These are phyloP conservation scores for Mesitornis unicolor DNA, from an alignment of 2,113 vertebrate species.

Conservation along the genomic window DNA sequence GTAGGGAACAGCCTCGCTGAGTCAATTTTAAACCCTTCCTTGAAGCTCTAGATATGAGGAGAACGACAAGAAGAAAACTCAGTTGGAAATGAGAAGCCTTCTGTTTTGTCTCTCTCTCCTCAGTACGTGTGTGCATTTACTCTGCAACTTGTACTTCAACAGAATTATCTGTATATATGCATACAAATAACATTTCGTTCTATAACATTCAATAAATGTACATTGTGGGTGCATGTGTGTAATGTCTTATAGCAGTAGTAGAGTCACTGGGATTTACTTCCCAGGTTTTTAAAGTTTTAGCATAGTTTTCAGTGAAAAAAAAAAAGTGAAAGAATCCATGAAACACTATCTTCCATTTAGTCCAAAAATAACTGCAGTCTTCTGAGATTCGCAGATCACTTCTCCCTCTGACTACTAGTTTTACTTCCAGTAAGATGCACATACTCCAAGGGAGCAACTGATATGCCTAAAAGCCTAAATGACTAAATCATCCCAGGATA, in stretches of 20 bases:
- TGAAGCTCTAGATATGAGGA: not conserved
- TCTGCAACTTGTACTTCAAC: not conserved
- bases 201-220: not conserved
- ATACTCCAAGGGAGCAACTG: not conserved
- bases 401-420: not conserved
- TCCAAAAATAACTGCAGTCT: not conserved
- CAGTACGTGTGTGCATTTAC: fast-evolving
- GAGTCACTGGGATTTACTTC: not conserved
- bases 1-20: not conserved
- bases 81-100: not conserved
- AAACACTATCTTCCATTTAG: not conserved
- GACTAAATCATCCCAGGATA: not conserved
- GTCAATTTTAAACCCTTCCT: not conserved
- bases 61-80: not conserved
- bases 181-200: not conserved
- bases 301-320: not conserved
- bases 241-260: not conserved
- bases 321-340: not conserved
- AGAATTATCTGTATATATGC: not conserved
- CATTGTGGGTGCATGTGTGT: not conserved
- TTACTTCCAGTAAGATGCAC: not conserved
- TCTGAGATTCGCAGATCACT: not conserved
- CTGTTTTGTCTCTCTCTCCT: not conserved
- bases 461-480: not conserved
- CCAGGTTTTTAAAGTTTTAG: not conserved